phyloP scores from a whole-genome alignment of 2,113 vertebrate species.

The Syngnathus typhle region DNA sequence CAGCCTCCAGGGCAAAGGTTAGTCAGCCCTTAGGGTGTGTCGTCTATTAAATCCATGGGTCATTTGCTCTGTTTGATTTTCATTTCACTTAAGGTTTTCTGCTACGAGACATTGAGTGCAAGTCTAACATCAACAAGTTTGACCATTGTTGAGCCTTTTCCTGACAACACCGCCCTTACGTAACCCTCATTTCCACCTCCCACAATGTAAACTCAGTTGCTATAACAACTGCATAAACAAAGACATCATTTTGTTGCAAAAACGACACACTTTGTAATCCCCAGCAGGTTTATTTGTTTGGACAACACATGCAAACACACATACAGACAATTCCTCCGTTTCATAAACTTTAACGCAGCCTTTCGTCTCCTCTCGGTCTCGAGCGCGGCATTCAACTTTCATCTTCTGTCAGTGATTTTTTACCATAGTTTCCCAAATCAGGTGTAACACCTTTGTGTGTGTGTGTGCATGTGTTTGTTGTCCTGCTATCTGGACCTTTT shows the following conservation, averaged over 20 bases:
- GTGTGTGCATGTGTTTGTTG: slow-evolving; percentile 46
- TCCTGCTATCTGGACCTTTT: slow-evolving; percentile 43
- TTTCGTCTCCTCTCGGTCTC: background rate
- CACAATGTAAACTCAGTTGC: slow-evolving; percentile 29
- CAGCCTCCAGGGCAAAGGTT: slow-evolving; percentile 44
- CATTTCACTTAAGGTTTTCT: background rate
- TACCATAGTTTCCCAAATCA: slow-evolving; percentile 25
- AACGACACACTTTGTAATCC: slow-evolving; percentile 31
- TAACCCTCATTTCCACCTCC: slow-evolving; percentile 47
- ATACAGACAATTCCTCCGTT: slow-evolving; percentile 9
- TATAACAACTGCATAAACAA: slow-evolving; percentile 47
- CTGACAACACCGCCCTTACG: slow-evolving; percentile 44
- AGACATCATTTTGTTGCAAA: slow-evolving; percentile 28
- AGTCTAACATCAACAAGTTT: slow-evolving; percentile 6
- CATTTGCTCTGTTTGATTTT: slow-evolving; percentile 16
- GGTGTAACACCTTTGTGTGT: slow-evolving; percentile 35
- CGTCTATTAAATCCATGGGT: slow-evolving; percentile 16
- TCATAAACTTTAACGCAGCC: slow-evolving; percentile 5
- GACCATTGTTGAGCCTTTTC: slow-evolving; percentile 60
- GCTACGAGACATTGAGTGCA: slow-evolving; percentile 3
- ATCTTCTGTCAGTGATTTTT: slow-evolving; percentile 3
- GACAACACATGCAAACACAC: slow-evolving; percentile 20
- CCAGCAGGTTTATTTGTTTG: slow-evolving; percentile 63
- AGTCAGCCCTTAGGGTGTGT: slow-evolving; percentile 54
- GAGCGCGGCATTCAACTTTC: slow-evolving; percentile 13